Evolutionary conservation across 2,113 vertebrate species (phyloP).

Genomic region (Phyllostomus discolor): DNA sequence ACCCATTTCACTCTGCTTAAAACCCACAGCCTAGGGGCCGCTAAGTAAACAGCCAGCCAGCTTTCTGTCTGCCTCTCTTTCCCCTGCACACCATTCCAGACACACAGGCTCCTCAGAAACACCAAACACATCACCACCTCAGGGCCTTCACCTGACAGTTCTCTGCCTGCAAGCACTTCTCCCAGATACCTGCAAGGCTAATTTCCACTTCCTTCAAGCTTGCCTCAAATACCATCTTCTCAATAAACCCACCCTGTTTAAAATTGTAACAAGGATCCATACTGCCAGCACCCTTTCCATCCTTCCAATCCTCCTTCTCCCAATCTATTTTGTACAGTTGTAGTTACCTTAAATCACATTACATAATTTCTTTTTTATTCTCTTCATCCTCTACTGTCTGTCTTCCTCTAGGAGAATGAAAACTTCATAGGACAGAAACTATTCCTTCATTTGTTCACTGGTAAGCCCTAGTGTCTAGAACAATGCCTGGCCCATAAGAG

Average conservation of each 20-base stretch:
- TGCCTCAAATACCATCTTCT: background rate
- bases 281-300: background rate
- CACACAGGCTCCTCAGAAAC: background rate
- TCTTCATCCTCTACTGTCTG: background rate
- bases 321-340: background rate
- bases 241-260: background rate
- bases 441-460: background rate
- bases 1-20: background rate
- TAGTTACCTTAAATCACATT: background rate
- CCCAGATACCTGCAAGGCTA: background rate
- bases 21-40: background rate
- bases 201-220: background rate
- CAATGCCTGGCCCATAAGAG: background rate
- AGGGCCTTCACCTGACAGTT: background rate
- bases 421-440: background rate
- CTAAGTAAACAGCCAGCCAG: background rate
- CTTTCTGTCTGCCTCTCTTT: background rate
- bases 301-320: background rate
- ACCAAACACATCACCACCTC: background rate
- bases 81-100: background rate
- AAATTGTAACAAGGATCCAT: background rate
- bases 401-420: background rate
- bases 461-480: background rate
- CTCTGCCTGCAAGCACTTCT: background rate
- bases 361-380: background rate